Percentiles rank a stretch among this genome's conserved stretches.
phyloP scores from a whole-genome alignment of 2,797 vertebrate genomes.

The Channa striata region DNA sequence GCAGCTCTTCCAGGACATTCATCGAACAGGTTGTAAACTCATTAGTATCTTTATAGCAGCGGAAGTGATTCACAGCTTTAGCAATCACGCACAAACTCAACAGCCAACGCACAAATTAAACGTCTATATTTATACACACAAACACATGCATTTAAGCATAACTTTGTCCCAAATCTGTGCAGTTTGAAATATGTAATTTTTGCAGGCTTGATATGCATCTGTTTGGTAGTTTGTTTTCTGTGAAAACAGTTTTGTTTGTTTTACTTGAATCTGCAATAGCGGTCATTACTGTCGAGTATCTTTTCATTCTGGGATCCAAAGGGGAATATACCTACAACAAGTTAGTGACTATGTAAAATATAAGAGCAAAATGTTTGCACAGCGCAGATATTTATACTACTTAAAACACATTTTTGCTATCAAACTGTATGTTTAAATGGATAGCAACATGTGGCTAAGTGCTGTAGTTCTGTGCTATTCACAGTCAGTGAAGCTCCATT shows the following conservation, averaged over 20 bases:
- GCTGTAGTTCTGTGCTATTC: not conserved
- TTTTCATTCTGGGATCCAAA: not conserved
- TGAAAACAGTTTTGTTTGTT: too few relatives aligned
- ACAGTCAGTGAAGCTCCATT: too few relatives aligned
- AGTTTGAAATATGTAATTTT: too few relatives aligned
- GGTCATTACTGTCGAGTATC: not conserved
- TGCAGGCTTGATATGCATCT: too few relatives aligned
- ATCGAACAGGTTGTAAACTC: conserved; percentile 72
- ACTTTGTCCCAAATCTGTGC: not conserved
- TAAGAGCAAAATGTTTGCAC: too few relatives aligned
- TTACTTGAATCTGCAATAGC: not conserved
- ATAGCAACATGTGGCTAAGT: not conserved
- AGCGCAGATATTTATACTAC: too few relatives aligned
- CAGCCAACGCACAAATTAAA: not conserved
- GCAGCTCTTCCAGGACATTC: conserved; percentile 41
- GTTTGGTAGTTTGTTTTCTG: not conserved
- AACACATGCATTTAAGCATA: not conserved
- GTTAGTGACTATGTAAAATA: too few relatives aligned
- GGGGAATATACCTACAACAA: too few relatives aligned
- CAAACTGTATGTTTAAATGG: not conserved
- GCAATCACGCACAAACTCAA: conserved; percentile 1
- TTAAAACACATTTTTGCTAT: too few relatives aligned
- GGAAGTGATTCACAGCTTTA: conserved; percentile 18
- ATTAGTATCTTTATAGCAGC: conserved; percentile 57
- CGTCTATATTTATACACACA: not conserved